Conservation (phyloP, 2,113 vertebrate genomes). For the Leptobrachium leishanense region DNA sequence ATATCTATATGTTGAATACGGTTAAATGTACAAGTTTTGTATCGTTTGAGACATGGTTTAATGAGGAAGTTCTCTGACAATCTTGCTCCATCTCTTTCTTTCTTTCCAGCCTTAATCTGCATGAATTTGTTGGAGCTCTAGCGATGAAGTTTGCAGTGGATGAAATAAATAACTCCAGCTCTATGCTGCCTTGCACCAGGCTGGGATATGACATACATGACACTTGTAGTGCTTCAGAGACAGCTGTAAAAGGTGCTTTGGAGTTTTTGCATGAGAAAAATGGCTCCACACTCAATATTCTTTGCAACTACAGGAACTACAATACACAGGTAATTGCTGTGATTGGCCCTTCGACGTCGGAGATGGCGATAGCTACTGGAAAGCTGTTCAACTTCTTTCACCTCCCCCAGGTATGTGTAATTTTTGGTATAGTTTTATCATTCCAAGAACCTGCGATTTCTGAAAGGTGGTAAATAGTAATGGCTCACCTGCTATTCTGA, state of each 20-base stretch:
- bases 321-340: slow-evolving; percentile 73
- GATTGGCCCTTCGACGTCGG: slow-evolving; percentile 72
- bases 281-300: slow-evolving; percentile 51
- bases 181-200: slow-evolving; percentile 70
- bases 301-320: slow-evolving; percentile 75
- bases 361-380: slow-evolving; percentile 71
- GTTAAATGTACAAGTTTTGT: no score
- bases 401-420: slow-evolving; percentile 77
- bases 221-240: slow-evolving; percentile 66
- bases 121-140: slow-evolving; percentile 65
- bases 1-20: no score
- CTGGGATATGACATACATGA: slow-evolving; percentile 77
- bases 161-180: slow-evolving; percentile 78
- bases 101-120: slow-evolving; percentile 56
- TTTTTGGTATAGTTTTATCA: no score
- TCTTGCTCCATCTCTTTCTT: background rate
- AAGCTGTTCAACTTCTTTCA: slow-evolving; percentile 81
- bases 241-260: slow-evolving; percentile 70
- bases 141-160: slow-evolving; percentile 84
- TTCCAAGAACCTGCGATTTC: no score
- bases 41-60: no score
- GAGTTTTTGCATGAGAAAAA: slow-evolving; percentile 64
- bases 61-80: no score
- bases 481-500: no score
- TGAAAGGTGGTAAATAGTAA: no score